Evolutionary conservation across 2,797 vertebrate genomes (phyloP), one percentile per base, ranked within the genome.

Genomic region (Falco berigora): DNA sequence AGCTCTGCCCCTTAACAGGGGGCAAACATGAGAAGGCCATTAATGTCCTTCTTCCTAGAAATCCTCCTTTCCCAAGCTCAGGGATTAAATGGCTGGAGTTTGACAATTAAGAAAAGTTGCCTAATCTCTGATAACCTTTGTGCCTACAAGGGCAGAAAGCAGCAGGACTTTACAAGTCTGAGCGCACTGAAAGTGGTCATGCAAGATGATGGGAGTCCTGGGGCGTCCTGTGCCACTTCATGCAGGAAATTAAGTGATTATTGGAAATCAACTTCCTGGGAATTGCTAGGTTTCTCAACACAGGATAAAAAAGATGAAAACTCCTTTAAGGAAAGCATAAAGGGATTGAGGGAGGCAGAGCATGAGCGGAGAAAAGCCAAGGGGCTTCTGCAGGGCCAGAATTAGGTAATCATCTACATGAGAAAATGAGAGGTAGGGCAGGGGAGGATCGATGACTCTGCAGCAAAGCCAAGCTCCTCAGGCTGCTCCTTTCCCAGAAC

Each of bases 211-310:
- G 80, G 30, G 93, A 61, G 82, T 92, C 95, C 84, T 73, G 93
- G 85, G 96, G 82, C 5, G 0, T 50, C 95, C 91, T 93, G 90
- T 94, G 93, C 66, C 1, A 32, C 71, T 53, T 93, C 95, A 95
- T 88, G 96, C 96, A 74, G 86, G 86, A 96, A 95, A 96, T 96
- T 85, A 90, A 56, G 92, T 77, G 86, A 90, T 96, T 96, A 89
- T 74, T 92, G 46, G 83, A 93, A 92, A 95, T 77, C 61, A 92
- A 27, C 67, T 95, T 91, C 88, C 84, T 92, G 96, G 86, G 92
- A 96, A 95, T 88, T 76, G 52, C 59, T 53, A 38, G n/a, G 75
- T 50, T 94, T 38, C 59, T 68, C 66, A 53, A 44, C 38, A 53
- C 28, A 64, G 68, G 40, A 63, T 49, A 15, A 40, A 76, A 77